Evolutionary conservation across 2,888 invertebrate genomes (phyloP).

Genomic region (Crioceris asparagi): DNA sequence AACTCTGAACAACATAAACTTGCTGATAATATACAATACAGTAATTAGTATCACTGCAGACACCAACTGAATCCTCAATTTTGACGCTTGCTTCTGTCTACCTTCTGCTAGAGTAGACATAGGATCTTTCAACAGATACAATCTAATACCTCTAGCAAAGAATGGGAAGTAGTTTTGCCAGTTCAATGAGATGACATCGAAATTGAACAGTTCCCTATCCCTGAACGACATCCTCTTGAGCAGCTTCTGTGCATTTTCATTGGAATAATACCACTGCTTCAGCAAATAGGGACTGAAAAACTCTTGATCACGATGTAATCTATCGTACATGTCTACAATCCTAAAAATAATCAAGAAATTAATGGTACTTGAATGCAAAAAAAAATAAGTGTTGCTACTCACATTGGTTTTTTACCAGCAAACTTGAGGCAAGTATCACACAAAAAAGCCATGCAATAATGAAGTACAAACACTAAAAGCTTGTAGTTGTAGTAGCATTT

Average conservation of each 20-base stretch:
- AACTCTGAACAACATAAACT: conserved; percentile 13
- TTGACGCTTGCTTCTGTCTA: conserved; percentile 40
- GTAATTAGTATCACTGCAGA: conserved; percentile 7
- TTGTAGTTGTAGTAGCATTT: conserved; percentile 44
- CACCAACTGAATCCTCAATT: conserved; percentile 29
- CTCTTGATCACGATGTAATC: conserved; percentile 48
- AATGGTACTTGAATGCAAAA: not conserved
- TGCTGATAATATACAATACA: conserved; percentile 12
- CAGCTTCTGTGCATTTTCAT: conserved; percentile 48
- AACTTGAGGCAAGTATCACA: conserved; percentile 42
- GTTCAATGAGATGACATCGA: conserved; percentile 58
- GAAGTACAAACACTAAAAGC: conserved; percentile 46
- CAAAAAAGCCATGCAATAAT: conserved; percentile 47
- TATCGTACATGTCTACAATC: conserved; percentile 61
- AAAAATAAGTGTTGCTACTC: conserved; percentile 24
- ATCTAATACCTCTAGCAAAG: conserved; percentile 61
- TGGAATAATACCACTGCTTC: conserved; percentile 62
- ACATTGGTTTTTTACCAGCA: conserved; percentile 49
- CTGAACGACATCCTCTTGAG: conserved; percentile 45
- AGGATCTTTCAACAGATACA: conserved; percentile 71
- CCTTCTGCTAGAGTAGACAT: conserved; percentile 59
- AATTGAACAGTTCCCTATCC: conserved; percentile 50
- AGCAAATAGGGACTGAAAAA: conserved; percentile 66
- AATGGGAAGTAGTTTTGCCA: conserved; percentile 65
- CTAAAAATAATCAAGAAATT: conserved; percentile 41